These are phyloP conservation scores for Mesorhabditis sp. DNA, from an alignment of 2,888 invertebrate genomes.

Conservation along the genomic window DNA sequence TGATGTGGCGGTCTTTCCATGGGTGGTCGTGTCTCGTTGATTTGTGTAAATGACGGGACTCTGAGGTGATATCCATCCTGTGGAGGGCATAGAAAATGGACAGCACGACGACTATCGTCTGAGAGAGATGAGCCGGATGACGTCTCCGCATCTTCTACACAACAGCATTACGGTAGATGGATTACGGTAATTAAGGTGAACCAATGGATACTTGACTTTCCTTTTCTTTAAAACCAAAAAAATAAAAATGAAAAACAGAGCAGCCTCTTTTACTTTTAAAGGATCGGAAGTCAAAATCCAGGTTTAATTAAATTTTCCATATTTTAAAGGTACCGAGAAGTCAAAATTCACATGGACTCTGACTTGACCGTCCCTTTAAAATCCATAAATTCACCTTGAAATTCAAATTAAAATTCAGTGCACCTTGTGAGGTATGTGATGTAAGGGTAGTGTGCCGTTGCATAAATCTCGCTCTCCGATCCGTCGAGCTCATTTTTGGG, in stretches of 20 bases:
- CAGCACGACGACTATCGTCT: background rate
- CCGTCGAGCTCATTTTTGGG: conserved; percentile 30
- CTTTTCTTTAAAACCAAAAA: background rate
- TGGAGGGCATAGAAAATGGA: background rate
- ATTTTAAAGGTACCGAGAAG: no score
- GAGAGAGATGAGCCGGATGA: background rate
- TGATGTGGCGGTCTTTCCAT: conserved; percentile 1
- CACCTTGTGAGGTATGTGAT: conserved; percentile 22
- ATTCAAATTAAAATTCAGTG: background rate
- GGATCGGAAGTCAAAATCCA: background rate
- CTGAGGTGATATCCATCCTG: background rate
- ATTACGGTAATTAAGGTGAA: background rate
- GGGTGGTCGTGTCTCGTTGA: background rate
- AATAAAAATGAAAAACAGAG: background rate
- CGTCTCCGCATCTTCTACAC: background rate
- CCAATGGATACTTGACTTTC: no score
- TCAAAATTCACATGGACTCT: no score
- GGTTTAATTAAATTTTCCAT: background rate
- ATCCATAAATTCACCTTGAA: background rate
- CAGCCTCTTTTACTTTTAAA: background rate
- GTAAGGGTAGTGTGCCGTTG: conserved; percentile 40
- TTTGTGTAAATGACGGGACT: background rate
- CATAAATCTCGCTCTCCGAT: conserved; percentile 42
- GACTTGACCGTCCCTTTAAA: background rate
- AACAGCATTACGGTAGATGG: background rate